A percentile compares a stretch with the other conserved stretches of the same genome.
These are phyloP conservation scores for Poecilus cupreus DNA, from an alignment of 2,888 invertebrate species.

Conservation along the genomic window DNA sequence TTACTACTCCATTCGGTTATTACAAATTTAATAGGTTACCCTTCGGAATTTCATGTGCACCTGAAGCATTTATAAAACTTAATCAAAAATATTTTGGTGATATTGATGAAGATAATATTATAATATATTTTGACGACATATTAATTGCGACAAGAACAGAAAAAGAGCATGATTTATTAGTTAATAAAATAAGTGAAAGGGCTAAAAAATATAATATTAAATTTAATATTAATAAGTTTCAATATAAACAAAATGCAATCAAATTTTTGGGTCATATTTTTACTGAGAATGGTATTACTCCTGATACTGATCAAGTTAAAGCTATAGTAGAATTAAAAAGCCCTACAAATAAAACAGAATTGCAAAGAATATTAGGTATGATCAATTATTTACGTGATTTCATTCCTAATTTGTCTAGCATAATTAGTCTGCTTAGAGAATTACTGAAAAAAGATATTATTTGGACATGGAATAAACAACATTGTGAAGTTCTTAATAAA, in stretches of 20 bases:
- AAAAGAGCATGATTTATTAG: neutral
- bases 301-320: slow-evolving; percentile 50
- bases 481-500: slow-evolving; percentile 53
- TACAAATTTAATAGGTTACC: slow-evolving; percentile 45
- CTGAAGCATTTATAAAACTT: no score
- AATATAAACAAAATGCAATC: no score
- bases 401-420: slow-evolving; percentile 55
- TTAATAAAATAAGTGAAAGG: slow-evolving; percentile 46
- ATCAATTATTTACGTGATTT: slow-evolving; percentile 60
- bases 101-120: slow-evolving; percentile 22
- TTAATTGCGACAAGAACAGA: slow-evolving; percentile 1
- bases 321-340: slow-evolving; percentile 43
- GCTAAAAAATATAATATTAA: slow-evolving; percentile 59
- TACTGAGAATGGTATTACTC: slow-evolving; percentile 42
- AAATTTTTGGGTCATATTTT: slow-evolving; percentile 61
- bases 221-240: slow-evolving; percentile 61
- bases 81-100: slow-evolving; percentile 45
- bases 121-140: slow-evolving; percentile 36
- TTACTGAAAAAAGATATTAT: slow-evolving; percentile 60
- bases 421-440: slow-evolving; percentile 52
- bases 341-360: slow-evolving; percentile 46
- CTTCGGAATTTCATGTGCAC: slow-evolving; percentile 29
- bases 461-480: no score
- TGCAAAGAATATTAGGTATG: slow-evolving; percentile 46
- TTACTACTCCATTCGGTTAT: no score